Evolutionary conservation across 1,140 invertebrate genomes (phyloP), one percentile per base, ranked within the genome.

Genomic region (Octopus bimaculoides): DNA sequence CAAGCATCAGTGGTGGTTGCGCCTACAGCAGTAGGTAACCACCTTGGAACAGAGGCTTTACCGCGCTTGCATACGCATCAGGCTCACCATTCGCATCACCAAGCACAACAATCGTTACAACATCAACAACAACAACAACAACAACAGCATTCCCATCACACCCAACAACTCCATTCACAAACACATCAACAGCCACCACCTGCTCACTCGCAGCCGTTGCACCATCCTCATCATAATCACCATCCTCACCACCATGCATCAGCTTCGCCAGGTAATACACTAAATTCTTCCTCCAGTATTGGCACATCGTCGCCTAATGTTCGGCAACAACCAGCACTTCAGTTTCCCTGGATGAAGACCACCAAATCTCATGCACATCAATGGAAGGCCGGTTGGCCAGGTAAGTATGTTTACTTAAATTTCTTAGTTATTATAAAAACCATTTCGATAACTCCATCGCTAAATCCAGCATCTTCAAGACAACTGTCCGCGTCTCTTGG

Each of bases 271-370:
- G 73, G 75, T 74, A 77, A 81, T 79, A 69, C 17, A 14, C 66
- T n/a, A 69, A 69, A 69, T 69, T 69, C 66, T 69, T n/a, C 66
- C 8, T 14, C 8, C 8, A 69, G 26, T 69, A n/a, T 20, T 69
- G 66, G 66, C 7, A 69, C 66, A 69, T 5, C 26, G 5, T 6
- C 8, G 5, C 14, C 66, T 6, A 76, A 75, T 75, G 20, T 53
- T 52, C 5, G 78, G 5, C 81, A 75, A 81, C 81, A 83, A 79
- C 82, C 82, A 41, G 78, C 84, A 66, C 81, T 89, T 71, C 87
- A 89, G 78, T 90, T 89, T 80, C 88, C 89, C 0, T 90, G 89
- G 89, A 90, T 90, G 89, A 90, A 90, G 82, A 90, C 89, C 9
- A 90, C 89, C 2, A 90, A 90, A 82, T 89, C 88, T 52, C 89